A percentile compares a stretch with the other conserved stretches of the same genome.
These are phyloP conservation scores for Vultur gryphus DNA, from an alignment of 2,797 vertebrate species.

Conservation along the genomic window DNA sequence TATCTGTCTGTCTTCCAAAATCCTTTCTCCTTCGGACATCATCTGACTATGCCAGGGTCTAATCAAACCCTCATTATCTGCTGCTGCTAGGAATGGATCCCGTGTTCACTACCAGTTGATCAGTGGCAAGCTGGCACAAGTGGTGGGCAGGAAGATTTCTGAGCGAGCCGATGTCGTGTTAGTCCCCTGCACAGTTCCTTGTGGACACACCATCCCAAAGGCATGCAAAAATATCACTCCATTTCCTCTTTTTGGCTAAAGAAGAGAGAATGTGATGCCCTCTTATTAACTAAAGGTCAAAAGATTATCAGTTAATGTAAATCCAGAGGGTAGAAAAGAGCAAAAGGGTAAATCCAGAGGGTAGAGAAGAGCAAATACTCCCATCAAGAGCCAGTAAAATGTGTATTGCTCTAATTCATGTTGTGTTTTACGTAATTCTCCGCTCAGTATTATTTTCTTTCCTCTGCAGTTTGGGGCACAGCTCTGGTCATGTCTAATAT, in stretches of 20 bases:
- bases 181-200: not conserved
- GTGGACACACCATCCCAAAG: not conserved
- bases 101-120: not conserved
- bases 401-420: not conserved
- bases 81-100: not conserved
- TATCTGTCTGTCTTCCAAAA: not conserved
- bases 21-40: not conserved
- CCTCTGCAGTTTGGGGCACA: not conserved
- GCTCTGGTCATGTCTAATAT: not conserved
- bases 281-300: not conserved
- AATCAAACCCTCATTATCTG: not conserved
- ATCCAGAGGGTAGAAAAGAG: not conserved
- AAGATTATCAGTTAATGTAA: not conserved
- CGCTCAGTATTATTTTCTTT: not conserved
- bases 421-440: not conserved
- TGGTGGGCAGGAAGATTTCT: not conserved
- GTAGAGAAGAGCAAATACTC: not conserved
- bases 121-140: not conserved
- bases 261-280: not conserved
- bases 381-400: not conserved
- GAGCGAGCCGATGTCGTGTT: not conserved
- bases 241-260: not conserved
- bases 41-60: not conserved
- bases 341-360: not conserved
- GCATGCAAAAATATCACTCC: not conserved